A percentile compares a stretch with the other conserved stretches of the same genome.
These are phyloP conservation scores for Myanophis thanlyinensis DNA, from an alignment of 2,113 vertebrate genomes.

Conservation along the genomic window DNA sequence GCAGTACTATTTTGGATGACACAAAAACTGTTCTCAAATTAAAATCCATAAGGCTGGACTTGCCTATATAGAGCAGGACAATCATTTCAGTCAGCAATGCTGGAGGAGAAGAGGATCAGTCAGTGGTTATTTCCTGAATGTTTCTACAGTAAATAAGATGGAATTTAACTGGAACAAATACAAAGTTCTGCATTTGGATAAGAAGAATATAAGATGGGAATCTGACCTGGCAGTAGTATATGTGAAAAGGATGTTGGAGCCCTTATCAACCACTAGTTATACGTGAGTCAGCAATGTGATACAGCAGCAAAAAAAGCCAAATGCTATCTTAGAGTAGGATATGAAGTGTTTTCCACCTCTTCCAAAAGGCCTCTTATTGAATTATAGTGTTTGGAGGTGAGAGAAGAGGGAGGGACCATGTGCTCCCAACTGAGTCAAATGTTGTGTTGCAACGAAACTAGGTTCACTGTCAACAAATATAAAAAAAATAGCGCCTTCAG, in stretches of 20 bases:
- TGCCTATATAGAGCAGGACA: neutral
- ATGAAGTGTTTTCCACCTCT: neutral
- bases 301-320: neutral
- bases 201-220: neutral
- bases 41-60: neutral
- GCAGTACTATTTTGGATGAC: neutral
- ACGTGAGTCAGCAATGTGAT: neutral
- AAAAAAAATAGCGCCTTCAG: neutral
- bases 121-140: neutral
- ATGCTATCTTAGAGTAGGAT: neutral
- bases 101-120: neutral
- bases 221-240: neutral
- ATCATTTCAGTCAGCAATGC: neutral
- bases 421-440: neutral
- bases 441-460: neutral
- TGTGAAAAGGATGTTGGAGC: neutral
- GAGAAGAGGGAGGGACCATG: neutral
- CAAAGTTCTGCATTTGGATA: neutral
- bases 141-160: neutral
- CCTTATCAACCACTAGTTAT: neutral
- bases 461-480: neutral
- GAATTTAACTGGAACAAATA: neutral
- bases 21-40: neutral
- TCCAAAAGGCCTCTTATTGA: neutral
- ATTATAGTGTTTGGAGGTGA: neutral